Conservation (phyloP, 2,797 vertebrate species). For the Pantherophis vulpinus region DNA sequence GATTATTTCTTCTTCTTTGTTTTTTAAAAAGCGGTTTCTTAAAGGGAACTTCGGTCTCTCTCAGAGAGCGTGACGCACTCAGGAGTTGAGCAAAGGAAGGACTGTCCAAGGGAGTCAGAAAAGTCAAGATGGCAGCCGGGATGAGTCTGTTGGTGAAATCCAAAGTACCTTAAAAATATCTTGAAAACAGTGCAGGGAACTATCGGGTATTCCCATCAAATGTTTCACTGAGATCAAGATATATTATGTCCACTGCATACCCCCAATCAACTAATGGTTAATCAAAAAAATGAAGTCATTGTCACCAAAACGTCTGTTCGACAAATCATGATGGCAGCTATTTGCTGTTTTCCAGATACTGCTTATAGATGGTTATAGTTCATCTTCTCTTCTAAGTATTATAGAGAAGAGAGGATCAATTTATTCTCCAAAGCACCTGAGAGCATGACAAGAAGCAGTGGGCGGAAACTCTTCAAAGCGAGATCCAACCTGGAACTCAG, state of each 20-base stretch:
- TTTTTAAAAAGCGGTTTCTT: neutral
- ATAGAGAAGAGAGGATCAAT: too few relatives aligned
- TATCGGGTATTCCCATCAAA: neutral
- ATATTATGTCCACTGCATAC: neutral
- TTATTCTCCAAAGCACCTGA: too few relatives aligned
- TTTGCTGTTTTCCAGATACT: neutral
- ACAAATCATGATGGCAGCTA: neutral
- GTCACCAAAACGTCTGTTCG: neutral
- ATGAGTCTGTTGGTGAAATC: neutral
- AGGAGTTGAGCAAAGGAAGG: neutral
- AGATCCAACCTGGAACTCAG: neutral
- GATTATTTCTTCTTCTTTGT: neutral
- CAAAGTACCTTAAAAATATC: neutral
- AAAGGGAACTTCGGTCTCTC: neutral
- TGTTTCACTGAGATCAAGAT: neutral
- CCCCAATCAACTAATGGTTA: neutral
- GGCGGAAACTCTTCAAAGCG: neutral
- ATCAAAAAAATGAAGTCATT: neutral
- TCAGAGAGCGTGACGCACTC: neutral
- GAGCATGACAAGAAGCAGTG: neutral
- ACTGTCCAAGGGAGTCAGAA: neutral
- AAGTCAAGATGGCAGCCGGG: neutral
- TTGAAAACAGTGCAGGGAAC: neutral
- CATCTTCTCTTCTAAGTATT: neutral
- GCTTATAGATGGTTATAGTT: neutral